Base-by-base conservation (phyloP, 30 jellyfish, hydroid and myxozoan genomes). In the Nemopilema nomurai region DNA sequence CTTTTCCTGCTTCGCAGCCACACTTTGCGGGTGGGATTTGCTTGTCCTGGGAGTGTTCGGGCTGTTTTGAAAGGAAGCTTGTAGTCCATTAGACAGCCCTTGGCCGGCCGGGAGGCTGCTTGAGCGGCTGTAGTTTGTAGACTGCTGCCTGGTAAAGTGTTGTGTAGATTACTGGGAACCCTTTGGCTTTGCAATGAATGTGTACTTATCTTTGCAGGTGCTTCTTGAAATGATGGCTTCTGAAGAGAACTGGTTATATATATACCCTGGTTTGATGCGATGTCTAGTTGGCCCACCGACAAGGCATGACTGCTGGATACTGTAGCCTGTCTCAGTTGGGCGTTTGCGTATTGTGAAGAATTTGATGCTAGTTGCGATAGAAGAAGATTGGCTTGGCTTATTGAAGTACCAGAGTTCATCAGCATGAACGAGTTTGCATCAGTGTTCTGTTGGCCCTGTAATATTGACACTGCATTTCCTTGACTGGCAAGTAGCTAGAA, bases 1-100 rank as follows among this genome's bases (percentile, higher is more conserved):
- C 52, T 83, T 83, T 19, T 77, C 20, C 23, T 70, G 86, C 62
- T 83, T 83, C 0, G 75, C 27, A 20, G 81, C 71, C 0, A 31
- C 72, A 20, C 74, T 83, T 67, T 67, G 86, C 9, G 79, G 21
- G 62, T 83, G 71, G 21, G 57, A 21, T 72, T 71, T 49, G 66
- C 57, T 72, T 1, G 86, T 62, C 7, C 23, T 51, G 26, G 71
- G n/a, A 28, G 30, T 69, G 27, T 23, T 21, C 26, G 51, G 32
- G 8, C 29, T 67, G 18, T 31, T 80, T 23, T 68, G 82, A 1
- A 41, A 65, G 51, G 18, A 76, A 77, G 22, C 41, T 28, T 77
- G 77, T 68, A 52, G 87, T 30, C 87, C 76, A 29, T 77, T 77
- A 23, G 87, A 3, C 13, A 41, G 57, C 57, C 6, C 57, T 41